Percentiles rank a stretch among this genome's conserved stretches.
Conservation (phyloP, 2,113 vertebrate species). For the Columbina picui region DNA sequence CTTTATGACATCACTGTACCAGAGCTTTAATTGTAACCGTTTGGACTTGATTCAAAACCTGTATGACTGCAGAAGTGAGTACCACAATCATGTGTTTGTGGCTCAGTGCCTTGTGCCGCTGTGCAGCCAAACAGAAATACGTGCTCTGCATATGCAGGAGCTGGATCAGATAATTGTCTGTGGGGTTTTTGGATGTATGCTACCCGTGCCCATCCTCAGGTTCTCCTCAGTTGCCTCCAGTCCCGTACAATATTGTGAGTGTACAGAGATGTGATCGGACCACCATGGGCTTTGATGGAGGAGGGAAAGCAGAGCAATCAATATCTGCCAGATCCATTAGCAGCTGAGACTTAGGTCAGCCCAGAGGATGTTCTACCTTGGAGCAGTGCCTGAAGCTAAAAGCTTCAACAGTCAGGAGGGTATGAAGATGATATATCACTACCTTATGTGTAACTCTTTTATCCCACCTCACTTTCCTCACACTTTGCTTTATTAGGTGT, state of each 20-base stretch:
- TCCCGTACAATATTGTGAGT: not conserved
- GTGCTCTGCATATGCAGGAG: not conserved
- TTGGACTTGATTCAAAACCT: not conserved
- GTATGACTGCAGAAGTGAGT: not conserved
- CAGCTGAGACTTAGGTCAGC: not conserved
- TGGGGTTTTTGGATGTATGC: not conserved
- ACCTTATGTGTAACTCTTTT: not conserved
- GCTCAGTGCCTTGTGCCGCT: not conserved
- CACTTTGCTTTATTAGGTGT: not conserved
- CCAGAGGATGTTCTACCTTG: not conserved
- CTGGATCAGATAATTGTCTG: not conserved
- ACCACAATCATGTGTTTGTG: not conserved
- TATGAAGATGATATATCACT: not conserved
- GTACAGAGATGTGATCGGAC: not conserved
- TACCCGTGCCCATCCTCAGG: rapidly evolving
- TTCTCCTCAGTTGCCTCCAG: not conserved
- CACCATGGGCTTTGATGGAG: not conserved
- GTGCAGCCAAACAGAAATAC: not conserved
- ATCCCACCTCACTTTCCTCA: too few species aligned
- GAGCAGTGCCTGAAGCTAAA: not conserved
- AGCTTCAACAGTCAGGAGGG: not conserved
- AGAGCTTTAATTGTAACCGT: not conserved
- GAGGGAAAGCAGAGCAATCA: not conserved
- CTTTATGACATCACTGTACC: not conserved
- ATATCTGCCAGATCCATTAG: not conserved